phyloP scores from a whole-genome alignment of 1,140 invertebrate genomes.

The Drosophila aff. region DNA sequence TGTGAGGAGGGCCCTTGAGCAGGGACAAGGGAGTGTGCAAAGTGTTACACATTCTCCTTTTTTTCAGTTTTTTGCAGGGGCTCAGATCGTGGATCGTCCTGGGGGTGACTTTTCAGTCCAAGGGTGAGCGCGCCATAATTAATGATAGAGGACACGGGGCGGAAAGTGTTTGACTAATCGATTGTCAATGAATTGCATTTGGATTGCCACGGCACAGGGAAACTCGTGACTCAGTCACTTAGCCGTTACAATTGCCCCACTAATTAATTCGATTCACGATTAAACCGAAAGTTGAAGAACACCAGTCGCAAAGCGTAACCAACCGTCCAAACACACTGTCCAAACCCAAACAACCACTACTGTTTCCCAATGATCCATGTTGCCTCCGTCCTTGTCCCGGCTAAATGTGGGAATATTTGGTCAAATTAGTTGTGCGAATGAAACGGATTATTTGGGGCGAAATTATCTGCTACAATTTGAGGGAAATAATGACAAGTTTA shows the following conservation, averaged over 20 bases:
- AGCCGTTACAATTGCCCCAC: slow-evolving; percentile 65
- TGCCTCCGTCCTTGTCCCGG: neutral
- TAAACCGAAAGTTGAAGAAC: slow-evolving; percentile 43
- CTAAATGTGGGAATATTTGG: slow-evolving; percentile 37
- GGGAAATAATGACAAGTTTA: neutral
- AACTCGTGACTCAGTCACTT: slow-evolving; percentile 67
- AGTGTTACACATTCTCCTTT: slow-evolving; percentile 1
- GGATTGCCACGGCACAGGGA: slow-evolving; percentile 42
- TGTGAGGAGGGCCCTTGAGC: neutral
- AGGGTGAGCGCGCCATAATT: slow-evolving; percentile 56
- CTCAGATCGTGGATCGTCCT: slow-evolving; percentile 42
- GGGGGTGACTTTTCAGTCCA: slow-evolving; percentile 31
- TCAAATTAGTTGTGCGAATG: slow-evolving; percentile 26
- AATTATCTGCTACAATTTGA: neutral
- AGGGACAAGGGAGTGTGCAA: slow-evolving; percentile 17
- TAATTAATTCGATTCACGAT: slow-evolving; percentile 79
- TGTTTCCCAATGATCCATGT: slow-evolving; percentile 4
- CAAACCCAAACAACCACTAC: slow-evolving; percentile 36
- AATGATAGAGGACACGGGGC: slow-evolving; percentile 62
- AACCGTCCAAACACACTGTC: slow-evolving; percentile 5
- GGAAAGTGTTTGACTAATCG: slow-evolving; percentile 82
- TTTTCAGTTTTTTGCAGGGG: slow-evolving; percentile 20
- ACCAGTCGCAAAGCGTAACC: slow-evolving; percentile 26
- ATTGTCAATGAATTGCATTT: slow-evolving; percentile 81
- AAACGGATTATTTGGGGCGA: slow-evolving; percentile 21